A percentile compares a stretch with the other conserved stretches of the same genome.
Evolutionary conservation across 2,888 invertebrate genomes (phyloP).

Genomic region (Thymelicus lineola): DNA sequence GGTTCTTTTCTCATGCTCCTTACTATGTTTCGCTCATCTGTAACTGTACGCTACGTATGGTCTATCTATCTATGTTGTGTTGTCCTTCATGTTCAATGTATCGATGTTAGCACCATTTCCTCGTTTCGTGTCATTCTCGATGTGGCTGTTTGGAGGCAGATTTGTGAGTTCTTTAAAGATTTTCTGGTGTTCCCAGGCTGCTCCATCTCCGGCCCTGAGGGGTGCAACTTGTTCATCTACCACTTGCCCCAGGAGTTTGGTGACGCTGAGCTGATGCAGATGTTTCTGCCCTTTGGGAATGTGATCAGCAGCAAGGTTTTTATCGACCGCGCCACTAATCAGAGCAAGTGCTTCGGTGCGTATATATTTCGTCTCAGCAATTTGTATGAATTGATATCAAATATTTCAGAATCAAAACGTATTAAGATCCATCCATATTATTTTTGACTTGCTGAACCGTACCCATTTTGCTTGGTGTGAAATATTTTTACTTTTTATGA

Average conservation of each 20-base stretch:
- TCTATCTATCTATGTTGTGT: constrained; percentile 43
- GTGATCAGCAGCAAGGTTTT: constrained; percentile 99
- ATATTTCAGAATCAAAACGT: too few relatives aligned
- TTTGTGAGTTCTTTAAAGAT: constrained; percentile 88
- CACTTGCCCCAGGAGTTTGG: constrained; percentile 99
- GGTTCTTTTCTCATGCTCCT: constrained; percentile 4
- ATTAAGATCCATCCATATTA: too few relatives aligned
- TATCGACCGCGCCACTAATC: constrained; percentile 99
- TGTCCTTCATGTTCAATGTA: constrained; percentile 45
- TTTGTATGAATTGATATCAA: too few relatives aligned
- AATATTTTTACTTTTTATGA: too few relatives aligned
- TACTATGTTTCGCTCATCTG: constrained; percentile 37
- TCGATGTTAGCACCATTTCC: constrained; percentile 41
- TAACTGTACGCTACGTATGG: constrained; percentile 44
- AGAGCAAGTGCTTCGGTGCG: constrained; percentile 99
- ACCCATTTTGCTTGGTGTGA: too few relatives aligned
- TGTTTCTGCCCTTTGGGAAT: constrained; percentile 99
- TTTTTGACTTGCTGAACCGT: too few relatives aligned
- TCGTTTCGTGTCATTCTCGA: constrained; percentile 42
- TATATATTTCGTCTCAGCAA: too few relatives aligned
- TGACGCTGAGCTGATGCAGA: constrained; percentile 99
- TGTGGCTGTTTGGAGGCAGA: constrained; percentile 71
- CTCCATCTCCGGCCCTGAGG: constrained; percentile 99
- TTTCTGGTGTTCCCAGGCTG: constrained; percentile 93
- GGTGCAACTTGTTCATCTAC: constrained; percentile 99